Conservation (phyloP, 2,888 invertebrate species). For the Malthinus flaveolus region DNA sequence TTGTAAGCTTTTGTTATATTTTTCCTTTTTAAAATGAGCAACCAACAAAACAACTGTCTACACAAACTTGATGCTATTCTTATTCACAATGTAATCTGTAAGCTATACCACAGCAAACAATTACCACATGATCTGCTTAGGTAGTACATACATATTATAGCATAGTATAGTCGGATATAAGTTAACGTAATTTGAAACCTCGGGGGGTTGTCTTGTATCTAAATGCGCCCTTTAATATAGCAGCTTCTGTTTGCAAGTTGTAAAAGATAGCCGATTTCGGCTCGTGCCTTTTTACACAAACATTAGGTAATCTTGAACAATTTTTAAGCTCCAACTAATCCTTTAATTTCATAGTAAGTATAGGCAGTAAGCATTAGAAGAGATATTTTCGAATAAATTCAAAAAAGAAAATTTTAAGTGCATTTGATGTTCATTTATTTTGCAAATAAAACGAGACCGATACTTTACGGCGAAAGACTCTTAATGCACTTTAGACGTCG, state of each 20-base stretch:
- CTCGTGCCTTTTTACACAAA: constrained; percentile 27
- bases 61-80: constrained; percentile 14
- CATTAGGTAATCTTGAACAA: constrained; percentile 14
- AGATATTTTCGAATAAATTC: no score
- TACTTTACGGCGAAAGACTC: no score
- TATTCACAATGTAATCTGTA: constrained; percentile 18
- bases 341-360: constrained; percentile 6
- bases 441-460: no score
- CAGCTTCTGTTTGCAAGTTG: constrained; percentile 13
- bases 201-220: constrained; percentile 5
- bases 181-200: constrained; percentile 21
- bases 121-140: constrained; percentile 25
- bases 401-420: no score
- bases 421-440: no score
- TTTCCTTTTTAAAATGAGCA: neutral
- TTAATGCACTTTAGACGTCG: no score
- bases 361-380: no score
- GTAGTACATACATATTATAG: constrained; percentile 2
- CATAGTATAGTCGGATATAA: constrained; percentile 1
- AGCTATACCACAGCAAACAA: constrained; percentile 17
- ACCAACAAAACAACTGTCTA: neutral
- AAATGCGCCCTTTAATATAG: constrained; percentile 5
- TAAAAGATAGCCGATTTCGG: constrained; percentile 20
- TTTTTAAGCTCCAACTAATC: neutral
- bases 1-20: no score